A percentile compares a stretch with the other conserved stretches of the same genome.
Conservation (phyloP, 2,113 vertebrate genomes). For the Chaetura pelagica region DNA sequence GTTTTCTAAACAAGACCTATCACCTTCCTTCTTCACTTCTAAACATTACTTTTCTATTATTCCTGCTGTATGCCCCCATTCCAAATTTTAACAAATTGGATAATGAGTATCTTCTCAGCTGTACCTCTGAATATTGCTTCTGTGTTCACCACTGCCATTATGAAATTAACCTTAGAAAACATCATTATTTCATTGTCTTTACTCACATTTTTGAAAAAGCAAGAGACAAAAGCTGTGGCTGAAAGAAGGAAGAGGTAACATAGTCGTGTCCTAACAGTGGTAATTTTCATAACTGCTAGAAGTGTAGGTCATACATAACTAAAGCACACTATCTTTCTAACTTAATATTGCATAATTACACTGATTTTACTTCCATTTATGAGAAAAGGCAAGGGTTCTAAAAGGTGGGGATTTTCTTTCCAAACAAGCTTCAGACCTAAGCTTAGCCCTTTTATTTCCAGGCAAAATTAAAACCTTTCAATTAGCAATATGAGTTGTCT, state of each 20-base stretch:
- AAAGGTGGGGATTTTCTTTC: background rate
- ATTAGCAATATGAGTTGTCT: background rate
- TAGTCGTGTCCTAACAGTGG: background rate
- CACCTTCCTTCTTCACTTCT: background rate
- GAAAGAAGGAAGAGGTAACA: background rate
- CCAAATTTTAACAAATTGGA: background rate
- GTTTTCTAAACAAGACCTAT: background rate
- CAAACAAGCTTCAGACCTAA: background rate
- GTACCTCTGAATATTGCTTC: background rate
- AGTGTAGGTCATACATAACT: background rate
- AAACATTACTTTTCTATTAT: background rate
- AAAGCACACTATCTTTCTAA: background rate
- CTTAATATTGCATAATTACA: background rate
- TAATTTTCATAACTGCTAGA: background rate
- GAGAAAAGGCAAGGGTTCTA: background rate
- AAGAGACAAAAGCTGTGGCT: background rate
- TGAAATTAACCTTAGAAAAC: background rate
- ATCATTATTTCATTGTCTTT: background rate
- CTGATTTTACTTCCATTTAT: background rate
- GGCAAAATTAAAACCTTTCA: background rate
- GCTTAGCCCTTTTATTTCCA: background rate
- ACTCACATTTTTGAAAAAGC: background rate
- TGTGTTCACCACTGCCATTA: background rate
- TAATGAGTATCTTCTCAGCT: background rate
- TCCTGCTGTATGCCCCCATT: background rate